phyloP scores from a whole-genome alignment of 2,797 vertebrate species.

The Poeciliopsis infans region DNA sequence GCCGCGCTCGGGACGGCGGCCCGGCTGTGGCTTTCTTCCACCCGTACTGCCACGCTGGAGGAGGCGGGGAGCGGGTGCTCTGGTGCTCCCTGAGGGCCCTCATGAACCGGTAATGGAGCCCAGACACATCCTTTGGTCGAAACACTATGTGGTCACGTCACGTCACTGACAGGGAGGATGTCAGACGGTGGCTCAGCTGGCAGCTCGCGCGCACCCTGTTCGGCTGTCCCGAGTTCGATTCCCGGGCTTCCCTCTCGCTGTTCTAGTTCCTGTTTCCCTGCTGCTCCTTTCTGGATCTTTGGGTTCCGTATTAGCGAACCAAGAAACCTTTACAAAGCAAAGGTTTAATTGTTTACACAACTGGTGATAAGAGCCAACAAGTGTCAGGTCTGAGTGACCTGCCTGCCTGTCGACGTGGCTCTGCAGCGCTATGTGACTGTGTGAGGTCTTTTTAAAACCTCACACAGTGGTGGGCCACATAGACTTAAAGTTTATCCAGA shows the following conservation, averaged over 20 bases:
- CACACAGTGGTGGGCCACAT: not conserved
- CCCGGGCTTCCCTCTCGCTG: too few relatives aligned
- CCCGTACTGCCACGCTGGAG: conserved; percentile 92
- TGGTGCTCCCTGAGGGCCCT: conserved; percentile 90
- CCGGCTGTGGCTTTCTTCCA: conserved; percentile 91
- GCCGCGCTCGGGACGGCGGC: conserved; percentile 61
- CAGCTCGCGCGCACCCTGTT: too few relatives aligned
- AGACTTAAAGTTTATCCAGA: too few relatives aligned
- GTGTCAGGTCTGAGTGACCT: conserved; percentile 6
- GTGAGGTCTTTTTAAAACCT: not conserved
- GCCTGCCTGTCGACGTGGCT: not conserved
- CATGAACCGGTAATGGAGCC: conserved; percentile 45
- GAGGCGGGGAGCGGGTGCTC: conserved; percentile 92
- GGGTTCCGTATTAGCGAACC: too few relatives aligned
- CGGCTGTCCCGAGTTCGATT: not conserved
- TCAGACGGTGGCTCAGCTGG: not conserved
- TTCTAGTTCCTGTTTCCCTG: too few relatives aligned
- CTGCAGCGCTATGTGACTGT: not conserved
- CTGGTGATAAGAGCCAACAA: conserved; percentile 2
- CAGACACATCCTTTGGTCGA: too few relatives aligned
- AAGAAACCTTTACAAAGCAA: not conserved
- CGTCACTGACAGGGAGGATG: not conserved
- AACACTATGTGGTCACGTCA: not conserved
- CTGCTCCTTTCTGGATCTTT: too few relatives aligned
- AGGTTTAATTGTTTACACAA: not conserved